A percentile compares a stretch with the other conserved stretches of the same genome.
These are phyloP conservation scores for Euphydryas editha DNA, from an alignment of 2,888 invertebrate species.

Conservation along the genomic window DNA sequence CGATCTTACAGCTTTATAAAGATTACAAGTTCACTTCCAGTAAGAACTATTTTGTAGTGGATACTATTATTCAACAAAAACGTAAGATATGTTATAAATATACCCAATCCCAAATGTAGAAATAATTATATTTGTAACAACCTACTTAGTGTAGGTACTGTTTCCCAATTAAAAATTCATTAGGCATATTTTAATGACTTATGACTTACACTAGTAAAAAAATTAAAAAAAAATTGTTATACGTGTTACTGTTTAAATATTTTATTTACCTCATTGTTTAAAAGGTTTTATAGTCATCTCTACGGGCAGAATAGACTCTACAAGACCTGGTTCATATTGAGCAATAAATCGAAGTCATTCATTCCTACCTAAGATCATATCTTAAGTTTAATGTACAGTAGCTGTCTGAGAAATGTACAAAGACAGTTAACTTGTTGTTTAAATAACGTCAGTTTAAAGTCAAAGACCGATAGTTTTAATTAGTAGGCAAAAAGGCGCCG, in stretches of 20 bases:
- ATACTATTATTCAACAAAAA: too few relatives aligned
- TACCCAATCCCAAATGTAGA: too few relatives aligned
- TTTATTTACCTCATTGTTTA: background rate
- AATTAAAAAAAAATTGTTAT: background rate
- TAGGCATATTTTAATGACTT: too few relatives aligned
- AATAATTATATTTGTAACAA: too few relatives aligned
- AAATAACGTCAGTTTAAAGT: constrained; percentile 63
- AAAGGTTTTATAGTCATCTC: background rate
- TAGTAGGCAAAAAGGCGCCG: constrained; percentile 73
- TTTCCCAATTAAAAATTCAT: too few relatives aligned
- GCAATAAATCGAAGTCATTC: background rate
- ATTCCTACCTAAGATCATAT: constrained; percentile 21
- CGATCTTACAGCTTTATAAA: too few relatives aligned
- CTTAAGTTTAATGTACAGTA: constrained; percentile 34
- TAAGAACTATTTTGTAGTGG: too few relatives aligned
- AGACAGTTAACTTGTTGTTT: constrained; percentile 49
- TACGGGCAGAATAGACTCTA: background rate
- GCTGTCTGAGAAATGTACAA: constrained; percentile 35
- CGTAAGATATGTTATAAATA: too few relatives aligned
- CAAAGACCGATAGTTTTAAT: constrained; percentile 79
- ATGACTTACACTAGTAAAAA: too few relatives aligned
- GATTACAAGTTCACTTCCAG: too few relatives aligned
- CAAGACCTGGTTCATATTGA: background rate
- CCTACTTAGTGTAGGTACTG: too few relatives aligned
- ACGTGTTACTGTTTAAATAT: background rate